phyloP scores from a whole-genome alignment of 2,888 invertebrate species.

The Cryptosula pallasiana region DNA sequence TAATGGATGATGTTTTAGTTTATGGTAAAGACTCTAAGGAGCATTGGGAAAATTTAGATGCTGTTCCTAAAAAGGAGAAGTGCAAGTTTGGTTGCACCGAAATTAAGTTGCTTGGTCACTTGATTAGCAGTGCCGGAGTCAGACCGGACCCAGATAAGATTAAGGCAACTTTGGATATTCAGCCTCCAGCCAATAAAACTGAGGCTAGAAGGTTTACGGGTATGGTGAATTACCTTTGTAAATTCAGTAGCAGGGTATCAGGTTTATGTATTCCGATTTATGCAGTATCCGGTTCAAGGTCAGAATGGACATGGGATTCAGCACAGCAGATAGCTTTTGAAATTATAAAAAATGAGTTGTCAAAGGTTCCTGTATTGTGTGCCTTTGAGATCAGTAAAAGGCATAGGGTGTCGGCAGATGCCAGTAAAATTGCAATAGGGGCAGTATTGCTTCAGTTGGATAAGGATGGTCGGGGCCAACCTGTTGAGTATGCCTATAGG shows the following conservation, averaged over 20 bases:
- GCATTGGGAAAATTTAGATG: neutral
- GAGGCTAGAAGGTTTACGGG: conserved; percentile 27
- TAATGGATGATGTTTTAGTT: conserved; percentile 32
- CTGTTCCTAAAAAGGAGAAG: neutral
- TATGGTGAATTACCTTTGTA: conserved; percentile 29
- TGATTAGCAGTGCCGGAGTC: neutral
- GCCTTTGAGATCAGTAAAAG: too few species aligned
- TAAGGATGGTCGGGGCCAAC: too few species aligned
- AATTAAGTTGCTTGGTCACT: neutral
- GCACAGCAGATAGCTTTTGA: neutral
- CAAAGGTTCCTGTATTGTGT: neutral
- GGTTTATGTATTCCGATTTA: too few species aligned
- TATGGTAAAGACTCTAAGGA: neutral
- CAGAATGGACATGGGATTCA: too few species aligned
- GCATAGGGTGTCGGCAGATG: too few species aligned
- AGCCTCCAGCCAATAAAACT: conserved; percentile 23
- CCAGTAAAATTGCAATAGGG: too few species aligned
- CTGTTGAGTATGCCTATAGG: too few species aligned
- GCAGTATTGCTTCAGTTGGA: too few species aligned
- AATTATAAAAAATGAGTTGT: neutral
- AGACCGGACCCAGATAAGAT: neutral
- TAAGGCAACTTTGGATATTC: neutral
- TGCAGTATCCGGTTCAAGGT: too few species aligned
- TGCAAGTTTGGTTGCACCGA: neutral
- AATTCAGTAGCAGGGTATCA: too few species aligned